Evolutionary conservation across 35 echinoderm and acorn worm species (phyloP), one percentile per base, ranked within the genome.

Genomic region (Holothuria glaberrima): DNA sequence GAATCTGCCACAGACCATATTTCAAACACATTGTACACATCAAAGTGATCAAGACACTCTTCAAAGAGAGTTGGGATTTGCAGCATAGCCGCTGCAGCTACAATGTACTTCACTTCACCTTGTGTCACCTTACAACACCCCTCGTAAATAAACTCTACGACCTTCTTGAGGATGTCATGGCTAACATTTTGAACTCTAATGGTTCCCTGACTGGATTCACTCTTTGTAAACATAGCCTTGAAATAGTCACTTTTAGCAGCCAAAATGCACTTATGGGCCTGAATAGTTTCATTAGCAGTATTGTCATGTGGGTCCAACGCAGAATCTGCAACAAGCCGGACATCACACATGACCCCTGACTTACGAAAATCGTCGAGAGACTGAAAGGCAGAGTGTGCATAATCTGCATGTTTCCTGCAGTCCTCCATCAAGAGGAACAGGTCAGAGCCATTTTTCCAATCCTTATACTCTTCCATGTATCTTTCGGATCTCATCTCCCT

Each of bases 161-260:
- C 83, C 16, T 82, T 58, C 27, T 60, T 29, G 6, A 94, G 72
- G 9, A 56, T 61, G 0, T 82, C 31, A 22, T 72, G 58, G 41
- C 57, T 56, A 14, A 94, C 73, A 19, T 81, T 80, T 9, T 71
- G 88, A 12, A 94, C 77, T 0, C 33, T 56, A 20, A 94, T 72
- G 20, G 60, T 89, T 41, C 58, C 48, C 59, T 79, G 88, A 22
- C 31, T 75, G 30, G 90, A 92, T 50, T 94, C 93, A 2, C 65
- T 75, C 70, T 91, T 84, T 0, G 93, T 91, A 58, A 94, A 94
- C 93, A 94, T 94, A 12, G 93, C 82, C 56, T 82, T 84, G 71
- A 94, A 94, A 82, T 91, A 94, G 36, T 87, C 93, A 25, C 93
- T 91, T 14, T 67, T 64, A 22, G 89, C 68, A 2, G 93, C 93